phyloP scores from a whole-genome alignment of 2,888 invertebrate genomes.

The Spialia ferax region DNA sequence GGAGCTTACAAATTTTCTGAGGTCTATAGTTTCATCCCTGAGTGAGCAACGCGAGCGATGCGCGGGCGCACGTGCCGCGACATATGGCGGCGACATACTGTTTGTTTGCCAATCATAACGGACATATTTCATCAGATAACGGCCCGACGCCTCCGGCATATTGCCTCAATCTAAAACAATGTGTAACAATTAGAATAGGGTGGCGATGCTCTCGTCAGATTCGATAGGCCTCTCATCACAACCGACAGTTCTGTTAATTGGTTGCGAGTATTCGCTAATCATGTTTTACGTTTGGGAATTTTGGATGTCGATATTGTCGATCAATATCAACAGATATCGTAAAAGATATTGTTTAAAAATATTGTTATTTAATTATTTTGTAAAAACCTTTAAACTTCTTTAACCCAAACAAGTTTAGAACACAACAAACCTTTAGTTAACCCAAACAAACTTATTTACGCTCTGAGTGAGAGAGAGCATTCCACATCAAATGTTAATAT shows the following conservation, averaged over 20 bases:
- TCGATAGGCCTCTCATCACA: conserved; percentile 63
- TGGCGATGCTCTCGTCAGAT: conserved; percentile 59
- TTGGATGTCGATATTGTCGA: too few species aligned
- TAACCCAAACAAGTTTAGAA: too few species aligned
- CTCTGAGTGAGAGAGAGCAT: too few species aligned
- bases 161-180: conserved; percentile 82
- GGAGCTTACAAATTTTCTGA: conserved; percentile 38
- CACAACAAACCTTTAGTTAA: too few species aligned
- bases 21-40: conserved; percentile 78
- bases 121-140: conserved; percentile 87
- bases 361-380: too few species aligned
- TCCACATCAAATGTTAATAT: too few species aligned
- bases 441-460: too few species aligned
- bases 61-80: conserved; percentile 84
- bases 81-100: conserved; percentile 85
- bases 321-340: too few species aligned
- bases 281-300: neutral
- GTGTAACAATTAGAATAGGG: conserved; percentile 77
- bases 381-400: too few species aligned
- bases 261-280: conserved; percentile 30
- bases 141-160: conserved; percentile 77
- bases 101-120: conserved; percentile 87
- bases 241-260: conserved; percentile 41
- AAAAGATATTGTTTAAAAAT: too few species aligned
- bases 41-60: conserved; percentile 79